Percentiles rank a stretch among this genome's conserved stretches.
Evolutionary conservation across 2,113 vertebrate genomes (phyloP).

Genomic region (Calypte anna): DNA sequence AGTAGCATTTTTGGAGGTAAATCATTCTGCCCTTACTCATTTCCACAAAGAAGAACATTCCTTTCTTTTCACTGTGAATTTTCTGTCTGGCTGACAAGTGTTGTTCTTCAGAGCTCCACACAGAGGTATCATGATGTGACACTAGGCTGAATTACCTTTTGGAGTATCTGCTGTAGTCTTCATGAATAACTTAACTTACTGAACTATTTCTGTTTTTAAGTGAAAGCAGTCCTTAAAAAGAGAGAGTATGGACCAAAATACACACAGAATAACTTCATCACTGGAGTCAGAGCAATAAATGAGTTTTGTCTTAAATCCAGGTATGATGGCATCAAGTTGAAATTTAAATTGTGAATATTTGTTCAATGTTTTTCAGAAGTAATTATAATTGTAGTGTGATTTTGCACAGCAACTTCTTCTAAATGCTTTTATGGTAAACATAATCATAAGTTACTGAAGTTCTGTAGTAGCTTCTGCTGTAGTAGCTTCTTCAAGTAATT

Average conservation of each 20-base stretch:
- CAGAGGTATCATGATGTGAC: neutral
- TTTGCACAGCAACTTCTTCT: neutral
- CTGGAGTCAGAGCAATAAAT: constrained; percentile 96
- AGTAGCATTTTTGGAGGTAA: neutral
- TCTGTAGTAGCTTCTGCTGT: too few relatives aligned
- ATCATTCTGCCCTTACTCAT: neutral
- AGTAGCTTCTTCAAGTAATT: neutral
- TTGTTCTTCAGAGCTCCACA: neutral
- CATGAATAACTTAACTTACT: neutral
- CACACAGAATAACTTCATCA: constrained; percentile 98
- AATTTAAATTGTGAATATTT: neutral
- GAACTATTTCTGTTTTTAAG: constrained; percentile 73
- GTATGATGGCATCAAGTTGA: constrained; percentile 70
- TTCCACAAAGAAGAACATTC: neutral
- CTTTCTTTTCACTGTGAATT: neutral
- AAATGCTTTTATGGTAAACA: neutral
- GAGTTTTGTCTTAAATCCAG: constrained; percentile 98
- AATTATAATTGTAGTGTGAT: neutral
- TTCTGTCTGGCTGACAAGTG: neutral
- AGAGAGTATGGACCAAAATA: constrained; percentile 96
- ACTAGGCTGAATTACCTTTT: neutral
- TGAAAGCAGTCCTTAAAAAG: constrained; percentile 97
- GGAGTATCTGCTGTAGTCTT: neutral
- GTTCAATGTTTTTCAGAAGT: neutral
- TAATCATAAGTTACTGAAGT: neutral